Percentiles rank a stretch among this genome's conserved stretches.
These are phyloP conservation scores for Strongylocentrotus purpuratus DNA, from an alignment of 35 echinoderm and acorn worm genomes.

Conservation along the genomic window DNA sequence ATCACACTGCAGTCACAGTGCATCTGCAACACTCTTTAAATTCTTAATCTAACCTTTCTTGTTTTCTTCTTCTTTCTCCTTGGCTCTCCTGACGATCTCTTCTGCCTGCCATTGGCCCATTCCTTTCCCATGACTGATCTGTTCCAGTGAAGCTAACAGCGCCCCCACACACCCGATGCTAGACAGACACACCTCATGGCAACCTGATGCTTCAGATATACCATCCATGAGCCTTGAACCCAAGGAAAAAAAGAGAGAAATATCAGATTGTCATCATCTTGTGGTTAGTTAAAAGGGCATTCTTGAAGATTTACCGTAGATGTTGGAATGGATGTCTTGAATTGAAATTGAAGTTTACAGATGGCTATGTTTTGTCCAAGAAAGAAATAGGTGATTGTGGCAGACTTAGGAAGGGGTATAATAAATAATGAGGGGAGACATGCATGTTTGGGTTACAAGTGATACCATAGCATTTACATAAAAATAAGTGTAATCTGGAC, in stretches of 20 bases:
- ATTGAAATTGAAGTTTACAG: neutral
- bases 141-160: slow-evolving; percentile 81
- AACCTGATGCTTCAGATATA: slow-evolving; percentile 78
- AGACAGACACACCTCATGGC: slow-evolving; percentile 83
- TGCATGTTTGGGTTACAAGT: neutral
- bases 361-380: neutral
- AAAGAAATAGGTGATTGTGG: neutral
- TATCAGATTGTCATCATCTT: neutral
- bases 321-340: neutral
- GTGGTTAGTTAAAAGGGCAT: neutral
- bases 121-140: slow-evolving; percentile 83
- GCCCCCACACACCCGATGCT: slow-evolving; percentile 90
- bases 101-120: slow-evolving; percentile 77
- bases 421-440: too few species aligned
- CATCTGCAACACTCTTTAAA: too few species aligned
- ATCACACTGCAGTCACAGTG: too few species aligned
- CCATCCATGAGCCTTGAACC: slow-evolving; percentile 84
- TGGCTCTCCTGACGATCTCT: slow-evolving; percentile 64
- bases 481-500: too few species aligned
- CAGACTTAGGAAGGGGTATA: too few species aligned
- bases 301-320: neutral
- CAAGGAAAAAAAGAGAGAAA: neutral
- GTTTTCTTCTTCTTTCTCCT: slow-evolving; percentile 72
- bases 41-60: slow-evolving; percentile 34
- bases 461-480: neutral